Evolutionary conservation across 2,888 invertebrate species (phyloP), one percentile per base, ranked within the genome.

Genomic region (Sinelater perroti): DNA sequence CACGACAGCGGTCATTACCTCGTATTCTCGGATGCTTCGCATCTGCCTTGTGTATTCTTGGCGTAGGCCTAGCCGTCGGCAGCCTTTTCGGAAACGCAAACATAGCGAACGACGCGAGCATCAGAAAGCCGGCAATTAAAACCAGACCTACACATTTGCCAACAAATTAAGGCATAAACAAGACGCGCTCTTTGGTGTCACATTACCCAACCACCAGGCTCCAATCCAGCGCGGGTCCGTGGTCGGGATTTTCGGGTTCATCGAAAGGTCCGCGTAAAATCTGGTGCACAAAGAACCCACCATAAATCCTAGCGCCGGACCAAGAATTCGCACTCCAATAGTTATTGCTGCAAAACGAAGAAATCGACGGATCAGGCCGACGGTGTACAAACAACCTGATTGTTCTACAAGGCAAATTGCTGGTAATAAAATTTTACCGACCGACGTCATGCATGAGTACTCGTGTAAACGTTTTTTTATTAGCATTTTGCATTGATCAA

Each of bases 121-220:
- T 85, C 72, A 96, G 86, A 68, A 94, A 83, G 1, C 87, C 85
- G 1, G 95, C 91, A 70, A 95, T 93, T 70, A 95, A 82, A 62
- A 94, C 90, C 75, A 93, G 84, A 38, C 93, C 90, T 89, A 79
- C 20, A 38, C 33, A n/a, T 14, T 13, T n/a, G n/a, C n/a, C n/a
- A 26, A 35, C 16, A 45, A 35, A 44, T 35, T 14, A 31, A 13
- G 16, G 13, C 13, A 14, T 51, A 21, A 30, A 20, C 26, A 3
- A 6, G 21, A 24, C n/a, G 16, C 8, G 2, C n/a, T 7, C n/a
- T 24, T 38, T 26, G 13, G 17, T 13, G 14, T 55, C 82, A n/a
- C n/a, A n/a, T 87, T 81, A 85, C 93, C 95, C 56, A 97, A 82
- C 97, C 97, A 97, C 97, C 97, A 97, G 35, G 97, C 97, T 44